Conservation (phyloP, 2,113 vertebrate genomes). For the Melanostigma gelatinosum region DNA sequence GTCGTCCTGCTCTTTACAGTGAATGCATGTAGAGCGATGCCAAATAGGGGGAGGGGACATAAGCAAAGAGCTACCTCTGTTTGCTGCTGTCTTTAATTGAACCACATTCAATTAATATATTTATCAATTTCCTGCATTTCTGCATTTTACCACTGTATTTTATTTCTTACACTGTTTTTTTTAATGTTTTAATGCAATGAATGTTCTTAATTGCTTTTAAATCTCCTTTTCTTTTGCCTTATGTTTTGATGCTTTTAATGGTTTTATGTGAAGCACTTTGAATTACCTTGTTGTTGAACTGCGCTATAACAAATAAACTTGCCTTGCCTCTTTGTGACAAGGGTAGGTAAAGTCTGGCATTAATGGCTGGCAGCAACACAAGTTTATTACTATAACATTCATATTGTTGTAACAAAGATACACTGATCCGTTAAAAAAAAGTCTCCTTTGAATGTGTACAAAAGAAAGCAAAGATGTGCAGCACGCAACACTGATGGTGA, state of each 20-base stretch:
- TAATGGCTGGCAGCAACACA: neutral
- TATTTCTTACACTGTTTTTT: no score
- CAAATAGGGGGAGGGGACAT: neutral
- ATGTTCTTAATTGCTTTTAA: no score
- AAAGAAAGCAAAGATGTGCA: conserved; percentile 16
- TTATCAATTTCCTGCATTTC: no score
- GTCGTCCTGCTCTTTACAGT: neutral
- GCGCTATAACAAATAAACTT: no score
- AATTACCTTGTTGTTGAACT: no score
- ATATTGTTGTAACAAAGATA: neutral
- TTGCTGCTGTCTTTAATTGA: no score
- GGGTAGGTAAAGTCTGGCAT: neutral
- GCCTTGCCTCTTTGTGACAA: neutral
- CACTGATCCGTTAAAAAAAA: neutral
- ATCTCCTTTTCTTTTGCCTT: no score
- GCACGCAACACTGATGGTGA: neutral
- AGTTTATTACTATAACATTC: neutral
- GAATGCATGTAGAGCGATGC: neutral
- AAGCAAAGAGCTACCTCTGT: neutral
- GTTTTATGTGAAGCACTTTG: no score
- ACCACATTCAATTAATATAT: no score
- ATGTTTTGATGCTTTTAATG: no score
- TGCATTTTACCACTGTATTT: no score
- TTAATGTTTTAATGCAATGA: no score
- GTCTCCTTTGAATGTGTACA: neutral